Evolutionary conservation across 2,797 vertebrate species (phyloP).

Genomic region (Pseudomugil gertrudae): DNA sequence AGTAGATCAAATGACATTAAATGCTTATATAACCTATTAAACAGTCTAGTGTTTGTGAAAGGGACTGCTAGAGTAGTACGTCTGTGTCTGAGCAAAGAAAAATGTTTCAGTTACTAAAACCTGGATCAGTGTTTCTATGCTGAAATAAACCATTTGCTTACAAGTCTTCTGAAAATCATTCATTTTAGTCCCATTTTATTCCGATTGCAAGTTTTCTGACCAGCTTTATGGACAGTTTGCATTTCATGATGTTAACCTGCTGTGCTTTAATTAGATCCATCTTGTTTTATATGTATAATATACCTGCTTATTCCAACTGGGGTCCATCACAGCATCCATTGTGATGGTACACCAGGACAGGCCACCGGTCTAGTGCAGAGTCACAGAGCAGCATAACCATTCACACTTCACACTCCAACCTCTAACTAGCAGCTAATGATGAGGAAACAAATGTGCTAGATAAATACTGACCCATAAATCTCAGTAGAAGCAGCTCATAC

Average conservation of each 20-base stretch:
- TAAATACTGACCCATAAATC: neutral
- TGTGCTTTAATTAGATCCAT: neutral
- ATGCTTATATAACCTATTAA: slow-evolving; percentile 18
- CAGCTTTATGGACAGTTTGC: neutral
- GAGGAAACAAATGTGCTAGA: neutral
- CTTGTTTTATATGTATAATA: too few relatives aligned
- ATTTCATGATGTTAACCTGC: too few relatives aligned
- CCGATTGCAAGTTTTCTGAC: neutral
- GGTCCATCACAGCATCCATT: too few relatives aligned
- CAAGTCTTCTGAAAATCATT: neutral
- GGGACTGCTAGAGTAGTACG: neutral
- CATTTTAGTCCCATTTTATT: neutral
- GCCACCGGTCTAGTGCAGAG: too few relatives aligned
- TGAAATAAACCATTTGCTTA: neutral
- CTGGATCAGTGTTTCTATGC: neutral
- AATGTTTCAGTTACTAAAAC: neutral
- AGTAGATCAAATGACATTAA: slow-evolving; percentile 24
- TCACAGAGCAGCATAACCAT: too few relatives aligned
- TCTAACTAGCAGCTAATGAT: neutral
- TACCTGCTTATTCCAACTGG: too few relatives aligned
- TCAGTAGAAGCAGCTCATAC: too few relatives aligned
- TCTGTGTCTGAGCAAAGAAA: neutral
- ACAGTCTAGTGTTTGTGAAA: slow-evolving; percentile 5
- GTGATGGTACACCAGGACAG: too few relatives aligned
- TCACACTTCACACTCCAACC: neutral